Base-by-base conservation (phyloP, 1,140 invertebrate genomes). In the Sarcophaga bullata region DNA sequence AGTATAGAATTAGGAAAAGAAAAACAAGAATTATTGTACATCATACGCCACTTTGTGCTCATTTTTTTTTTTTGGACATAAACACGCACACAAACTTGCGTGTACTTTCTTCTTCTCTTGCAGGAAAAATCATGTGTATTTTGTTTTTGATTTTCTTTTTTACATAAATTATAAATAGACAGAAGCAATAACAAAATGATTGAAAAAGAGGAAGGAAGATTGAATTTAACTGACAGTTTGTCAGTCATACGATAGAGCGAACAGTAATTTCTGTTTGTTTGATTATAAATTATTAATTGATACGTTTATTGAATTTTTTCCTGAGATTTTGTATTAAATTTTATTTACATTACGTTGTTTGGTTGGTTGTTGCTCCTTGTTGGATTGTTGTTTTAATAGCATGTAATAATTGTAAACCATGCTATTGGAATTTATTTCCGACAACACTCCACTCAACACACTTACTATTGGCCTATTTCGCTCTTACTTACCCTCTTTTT, bases 31-130 rank as follows among this genome's bases (percentile, higher is more conserved):
- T 76, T 76, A 50, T 78, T 50, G 49, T 78, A 78, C 47, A 78
- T 78, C 75, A 78, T 78, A 78, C 75, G 75, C 75, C 75, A 52
- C 75, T 78, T 52, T 50, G 75, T 52, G 50, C 75, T 78, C 48
- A 50, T 68, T 68, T 19, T n/a, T n/a, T n/a, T n/a, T n/a, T n/a
- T 52, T 52, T 10, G 6, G 13, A 10, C 50, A 13, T 10, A 52
- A 3, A 6, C 13, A 52, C 50, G 13, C 25, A 37, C 25, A 37
- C 25, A 37, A 37, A 37, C 25, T 37, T 37, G 25, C 25, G 25
- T 37, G 25, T 37, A 37, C 25, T 4, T 37, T 37, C 25, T 37
- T 37, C 25, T 37, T 1, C 25, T 37, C 25, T 37, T 37, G 25
- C 25, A 37, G 25, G 25, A 37, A 37, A n/a, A 37, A 54, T 25